phyloP scores from a whole-genome alignment of 2,888 invertebrate genomes.

The Nomada flava region DNA sequence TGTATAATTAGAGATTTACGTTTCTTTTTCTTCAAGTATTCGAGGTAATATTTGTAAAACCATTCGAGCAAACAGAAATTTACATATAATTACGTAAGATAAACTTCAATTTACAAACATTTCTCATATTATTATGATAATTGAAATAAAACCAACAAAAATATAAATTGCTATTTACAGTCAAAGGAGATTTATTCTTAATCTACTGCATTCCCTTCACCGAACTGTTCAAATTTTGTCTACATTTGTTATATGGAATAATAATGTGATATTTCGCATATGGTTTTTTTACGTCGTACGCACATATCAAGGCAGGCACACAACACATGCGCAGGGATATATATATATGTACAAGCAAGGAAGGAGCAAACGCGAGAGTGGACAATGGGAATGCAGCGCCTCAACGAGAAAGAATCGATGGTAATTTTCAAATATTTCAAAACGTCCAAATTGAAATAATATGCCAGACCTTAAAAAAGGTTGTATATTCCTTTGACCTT shows the following conservation, averaged over 20 bases:
- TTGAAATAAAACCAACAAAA: neutral
- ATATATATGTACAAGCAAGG: slow-evolving; percentile 38
- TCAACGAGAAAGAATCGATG: slow-evolving; percentile 47
- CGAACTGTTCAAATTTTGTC: neutral
- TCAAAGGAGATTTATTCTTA: neutral
- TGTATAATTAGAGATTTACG: neutral
- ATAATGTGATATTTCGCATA: slow-evolving; percentile 29
- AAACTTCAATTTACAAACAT: neutral
- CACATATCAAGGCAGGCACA: slow-evolving; percentile 15
- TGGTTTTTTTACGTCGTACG: slow-evolving; percentile 28
- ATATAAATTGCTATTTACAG: neutral
- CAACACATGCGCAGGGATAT: slow-evolving; percentile 3
- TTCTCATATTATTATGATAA: neutral
- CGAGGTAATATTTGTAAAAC: neutral
- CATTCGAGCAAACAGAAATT: neutral
- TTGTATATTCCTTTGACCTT: neutral
- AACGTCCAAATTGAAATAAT: slow-evolving; percentile 31
- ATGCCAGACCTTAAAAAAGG: neutral
- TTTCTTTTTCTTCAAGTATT: neutral
- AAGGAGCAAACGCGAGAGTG: slow-evolving; percentile 17
- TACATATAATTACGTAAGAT: neutral
- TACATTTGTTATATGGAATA: slow-evolving; percentile 21
- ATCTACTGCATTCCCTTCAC: neutral
- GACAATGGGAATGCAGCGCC: slow-evolving; percentile 54
- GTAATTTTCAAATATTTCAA: slow-evolving; percentile 21